Percentiles rank a stretch among this genome's conserved stretches.
These are phyloP conservation scores for Diplazon laetatorius DNA, from an alignment of 2,888 invertebrate genomes.

Conservation along the genomic window DNA sequence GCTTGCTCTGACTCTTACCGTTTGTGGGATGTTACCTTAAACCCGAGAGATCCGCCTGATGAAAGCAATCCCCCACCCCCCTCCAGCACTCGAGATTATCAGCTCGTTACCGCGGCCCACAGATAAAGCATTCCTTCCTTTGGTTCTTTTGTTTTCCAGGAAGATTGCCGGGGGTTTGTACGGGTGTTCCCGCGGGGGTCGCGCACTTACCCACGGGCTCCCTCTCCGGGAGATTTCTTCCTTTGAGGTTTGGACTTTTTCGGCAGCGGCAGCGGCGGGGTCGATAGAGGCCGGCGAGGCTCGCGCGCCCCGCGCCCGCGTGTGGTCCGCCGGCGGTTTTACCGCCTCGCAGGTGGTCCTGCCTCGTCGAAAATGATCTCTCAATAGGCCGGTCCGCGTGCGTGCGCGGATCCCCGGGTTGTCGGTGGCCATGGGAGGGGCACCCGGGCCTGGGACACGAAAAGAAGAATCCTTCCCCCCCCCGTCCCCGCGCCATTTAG, in stretches of 20 bases:
- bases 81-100: conserved; percentile 51
- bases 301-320: conserved; percentile 47
- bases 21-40: too few relatives aligned
- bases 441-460: conserved; percentile 41
- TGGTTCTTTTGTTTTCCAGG: conserved; percentile 23
- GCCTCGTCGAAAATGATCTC: conserved; percentile 63
- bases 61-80: too few relatives aligned
- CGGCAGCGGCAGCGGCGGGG: too few relatives aligned
- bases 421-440: not conserved
- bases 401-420: too few relatives aligned
- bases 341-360: conserved; percentile 66
- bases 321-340: conserved; percentile 63
- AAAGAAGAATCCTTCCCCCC: conserved; percentile 49
- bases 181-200: conserved; percentile 56
- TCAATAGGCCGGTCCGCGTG: conserved; percentile 51
- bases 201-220: not conserved
- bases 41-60: conserved; percentile 14
- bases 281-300: conserved; percentile 41
- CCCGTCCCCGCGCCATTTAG: too few relatives aligned
- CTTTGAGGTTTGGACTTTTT: too few relatives aligned
- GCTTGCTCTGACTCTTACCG: too few relatives aligned
- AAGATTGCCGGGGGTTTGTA: conserved; percentile 53
- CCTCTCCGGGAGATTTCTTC: too few relatives aligned
- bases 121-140: conserved; percentile 37
- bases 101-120: conserved; percentile 53